phyloP scores from a whole-genome alignment of 2,113 vertebrate species.

The Accipiter cooperii region DNA sequence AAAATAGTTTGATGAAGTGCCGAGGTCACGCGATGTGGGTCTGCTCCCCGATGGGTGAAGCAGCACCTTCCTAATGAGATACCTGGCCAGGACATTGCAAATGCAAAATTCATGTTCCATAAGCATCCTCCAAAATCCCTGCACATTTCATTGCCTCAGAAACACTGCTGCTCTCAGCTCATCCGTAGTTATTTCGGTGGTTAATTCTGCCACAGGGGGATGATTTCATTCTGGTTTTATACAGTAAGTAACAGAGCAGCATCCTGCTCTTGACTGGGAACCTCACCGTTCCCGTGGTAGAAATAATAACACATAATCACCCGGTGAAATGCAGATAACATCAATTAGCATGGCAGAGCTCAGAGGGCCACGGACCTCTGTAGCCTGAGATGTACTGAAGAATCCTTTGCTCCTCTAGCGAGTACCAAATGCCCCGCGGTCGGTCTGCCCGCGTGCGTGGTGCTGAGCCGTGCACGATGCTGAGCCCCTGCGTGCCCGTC shows the following conservation, averaged over 20 bases:
- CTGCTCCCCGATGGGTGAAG: neutral
- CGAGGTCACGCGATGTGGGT: neutral
- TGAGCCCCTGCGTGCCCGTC: neutral
- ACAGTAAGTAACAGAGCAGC: neutral
- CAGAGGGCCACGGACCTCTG: neutral
- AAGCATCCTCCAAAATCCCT: neutral
- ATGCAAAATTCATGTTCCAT: neutral
- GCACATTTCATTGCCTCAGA: neutral
- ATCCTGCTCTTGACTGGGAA: neutral
- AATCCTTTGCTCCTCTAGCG: neutral
- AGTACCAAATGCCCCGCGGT: accelerated
- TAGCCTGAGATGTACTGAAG: neutral
- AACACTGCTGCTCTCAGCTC: neutral
- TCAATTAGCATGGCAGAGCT: neutral
- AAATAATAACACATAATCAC: neutral
- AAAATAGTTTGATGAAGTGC: neutral
- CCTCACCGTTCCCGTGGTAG: neutral
- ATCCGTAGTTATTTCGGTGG: neutral
- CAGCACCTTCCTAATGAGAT: neutral
- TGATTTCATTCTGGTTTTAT: neutral
- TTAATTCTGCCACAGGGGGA: neutral
- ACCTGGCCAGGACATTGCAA: neutral
- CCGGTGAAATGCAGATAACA: neutral
- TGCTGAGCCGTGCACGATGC: neutral
- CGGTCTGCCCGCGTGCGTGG: accelerated